Evolutionary conservation across 2,113 vertebrate species (phyloP).

Genomic region (Apteryx mantelli): DNA sequence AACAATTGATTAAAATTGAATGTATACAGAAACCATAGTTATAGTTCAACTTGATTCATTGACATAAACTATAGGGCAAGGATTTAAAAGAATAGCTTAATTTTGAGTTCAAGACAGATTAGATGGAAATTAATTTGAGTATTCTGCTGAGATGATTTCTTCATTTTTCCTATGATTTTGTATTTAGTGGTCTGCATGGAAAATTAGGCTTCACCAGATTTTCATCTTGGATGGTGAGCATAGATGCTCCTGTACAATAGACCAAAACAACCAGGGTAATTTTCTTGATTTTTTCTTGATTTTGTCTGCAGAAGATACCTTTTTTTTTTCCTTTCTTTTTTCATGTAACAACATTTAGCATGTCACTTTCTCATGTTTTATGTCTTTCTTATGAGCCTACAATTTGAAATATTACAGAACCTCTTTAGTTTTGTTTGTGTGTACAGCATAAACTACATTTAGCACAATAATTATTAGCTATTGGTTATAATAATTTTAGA

Average conservation of each 20-base stretch:
- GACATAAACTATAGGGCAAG: not conserved
- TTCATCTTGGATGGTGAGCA: not conserved
- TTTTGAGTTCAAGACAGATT: not conserved
- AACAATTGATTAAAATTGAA: not conserved
- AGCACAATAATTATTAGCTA: not conserved
- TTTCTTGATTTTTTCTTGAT: not conserved
- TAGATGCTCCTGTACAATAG: not conserved
- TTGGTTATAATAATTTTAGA: not conserved
- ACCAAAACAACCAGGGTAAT: not conserved
- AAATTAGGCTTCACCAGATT: not conserved
- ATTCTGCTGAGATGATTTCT: not conserved
- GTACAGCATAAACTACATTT: not conserved
- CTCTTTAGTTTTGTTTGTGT: not conserved
- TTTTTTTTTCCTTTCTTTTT: too few relatives aligned
- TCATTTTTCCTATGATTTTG: not conserved
- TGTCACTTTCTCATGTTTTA: not conserved
- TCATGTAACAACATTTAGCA: not conserved
- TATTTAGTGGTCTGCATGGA: not conserved
- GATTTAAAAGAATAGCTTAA: not conserved
- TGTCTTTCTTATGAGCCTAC: not conserved
- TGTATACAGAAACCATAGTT: not conserved
- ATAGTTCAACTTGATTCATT: not conserved
- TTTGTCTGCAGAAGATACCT: not conserved
- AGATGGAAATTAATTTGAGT: not conserved
- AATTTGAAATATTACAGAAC: not conserved